These are phyloP conservation scores for Corythaixoides concolor DNA, from an alignment of 2,113 vertebrate species.

Conservation along the genomic window DNA sequence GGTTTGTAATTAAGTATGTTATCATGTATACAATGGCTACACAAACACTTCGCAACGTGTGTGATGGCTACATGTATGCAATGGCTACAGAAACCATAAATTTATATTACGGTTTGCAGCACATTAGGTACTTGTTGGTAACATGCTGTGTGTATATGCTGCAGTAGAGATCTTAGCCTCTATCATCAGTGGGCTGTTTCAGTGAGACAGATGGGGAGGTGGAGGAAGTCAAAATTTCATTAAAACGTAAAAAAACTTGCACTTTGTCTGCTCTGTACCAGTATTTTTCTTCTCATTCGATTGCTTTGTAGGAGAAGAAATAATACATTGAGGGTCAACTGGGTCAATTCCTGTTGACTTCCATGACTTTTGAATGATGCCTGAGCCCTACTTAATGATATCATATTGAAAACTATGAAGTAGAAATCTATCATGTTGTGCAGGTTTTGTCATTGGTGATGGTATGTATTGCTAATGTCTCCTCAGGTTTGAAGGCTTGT, in stretches of 20 bases:
- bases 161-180: not conserved
- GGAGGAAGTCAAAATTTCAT: not conserved
- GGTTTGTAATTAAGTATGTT: not conserved
- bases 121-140: not conserved
- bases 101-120: not conserved
- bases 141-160: not conserved
- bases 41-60: not conserved
- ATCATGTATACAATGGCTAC: fast-evolving
- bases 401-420: not conserved
- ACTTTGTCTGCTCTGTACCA: not conserved
- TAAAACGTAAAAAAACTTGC: not conserved
- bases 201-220: not conserved
- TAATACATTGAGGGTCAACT: not conserved
- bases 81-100: not conserved
- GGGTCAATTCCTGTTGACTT: not conserved
- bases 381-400: not conserved
- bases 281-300: not conserved
- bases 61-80: not conserved
- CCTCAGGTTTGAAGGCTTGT: not conserved
- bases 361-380: not conserved
- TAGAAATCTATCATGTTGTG: not conserved
- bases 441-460: not conserved
- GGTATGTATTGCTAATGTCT: not conserved
- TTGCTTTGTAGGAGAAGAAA: not conserved
- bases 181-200: not conserved